Conservation (phyloP, 35 echinoderm and acorn worm species). For the Apostichopus californicus region DNA sequence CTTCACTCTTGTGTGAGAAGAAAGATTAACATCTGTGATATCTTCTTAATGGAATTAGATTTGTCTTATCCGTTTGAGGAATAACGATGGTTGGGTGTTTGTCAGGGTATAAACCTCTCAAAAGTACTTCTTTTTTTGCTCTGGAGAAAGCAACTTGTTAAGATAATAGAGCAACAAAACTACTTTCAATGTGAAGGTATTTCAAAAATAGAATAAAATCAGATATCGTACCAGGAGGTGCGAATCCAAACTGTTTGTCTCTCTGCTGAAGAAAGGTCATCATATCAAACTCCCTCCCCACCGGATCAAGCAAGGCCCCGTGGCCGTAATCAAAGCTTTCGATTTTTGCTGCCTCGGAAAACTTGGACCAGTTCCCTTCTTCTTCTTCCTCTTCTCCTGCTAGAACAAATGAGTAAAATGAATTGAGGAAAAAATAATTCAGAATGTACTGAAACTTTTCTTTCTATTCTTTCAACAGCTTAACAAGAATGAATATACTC, state of each 20-base stretch:
- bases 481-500: too few relatives aligned
- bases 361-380: neutral
- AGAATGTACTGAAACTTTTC: too few relatives aligned
- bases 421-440: too few relatives aligned
- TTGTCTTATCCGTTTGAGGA: too few relatives aligned
- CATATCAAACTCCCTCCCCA: conserved; percentile 9
- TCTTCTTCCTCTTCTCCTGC: neutral
- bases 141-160: neutral
- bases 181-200: neutral
- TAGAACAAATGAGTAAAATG: neutral
- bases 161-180: neutral
- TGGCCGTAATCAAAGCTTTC: conserved; percentile 39
- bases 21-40: too few relatives aligned
- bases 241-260: conserved; percentile 22
- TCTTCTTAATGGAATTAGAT: too few relatives aligned
- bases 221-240: neutral
- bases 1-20: too few relatives aligned
- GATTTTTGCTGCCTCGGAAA: conserved; percentile 13
- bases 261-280: neutral
- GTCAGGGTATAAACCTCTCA: too few relatives aligned
- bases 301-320: neutral
- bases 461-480: too few relatives aligned
- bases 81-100: too few relatives aligned
- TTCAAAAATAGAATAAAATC: neutral
- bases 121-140: too few relatives aligned